phyloP scores from a whole-genome alignment of 2,113 vertebrate genomes.

The Pygoscelis antarcticus region DNA sequence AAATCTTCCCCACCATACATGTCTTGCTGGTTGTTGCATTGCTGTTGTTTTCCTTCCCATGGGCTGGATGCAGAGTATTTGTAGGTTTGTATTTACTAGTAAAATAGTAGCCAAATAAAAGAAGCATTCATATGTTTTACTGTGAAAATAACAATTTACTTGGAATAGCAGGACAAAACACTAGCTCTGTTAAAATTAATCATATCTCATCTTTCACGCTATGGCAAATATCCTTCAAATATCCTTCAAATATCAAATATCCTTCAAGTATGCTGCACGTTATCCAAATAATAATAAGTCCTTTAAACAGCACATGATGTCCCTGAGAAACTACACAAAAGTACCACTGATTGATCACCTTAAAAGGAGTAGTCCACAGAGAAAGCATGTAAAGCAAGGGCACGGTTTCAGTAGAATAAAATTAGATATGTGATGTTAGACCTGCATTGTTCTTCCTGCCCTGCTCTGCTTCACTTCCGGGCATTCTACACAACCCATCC shows the following conservation, averaged over 20 bases:
- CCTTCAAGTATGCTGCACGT: accelerated
- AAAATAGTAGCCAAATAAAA: neutral
- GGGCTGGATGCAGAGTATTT: neutral
- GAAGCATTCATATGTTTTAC: neutral
- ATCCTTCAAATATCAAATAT: neutral
- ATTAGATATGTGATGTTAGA: neutral
- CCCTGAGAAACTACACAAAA: neutral
- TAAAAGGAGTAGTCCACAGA: neutral
- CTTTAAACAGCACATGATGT: neutral
- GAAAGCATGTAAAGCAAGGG: neutral
- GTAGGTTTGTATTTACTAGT: neutral
- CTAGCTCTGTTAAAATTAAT: neutral
- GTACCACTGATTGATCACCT: neutral
- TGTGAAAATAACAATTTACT: neutral
- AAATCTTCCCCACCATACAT: neutral
- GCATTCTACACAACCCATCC: constrained; percentile 43
- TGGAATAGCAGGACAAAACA: neutral
- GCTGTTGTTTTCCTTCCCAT: neutral
- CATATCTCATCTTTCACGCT: neutral
- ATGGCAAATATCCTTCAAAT: neutral
- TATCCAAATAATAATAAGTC: neutral
- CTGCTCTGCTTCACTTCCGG: constrained; percentile 23
- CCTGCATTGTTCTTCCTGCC: neutral
- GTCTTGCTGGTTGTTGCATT: neutral
- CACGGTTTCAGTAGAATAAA: neutral